phyloP scores from a whole-genome alignment of 2,113 vertebrate species.

The Marmota flaviventris region DNA sequence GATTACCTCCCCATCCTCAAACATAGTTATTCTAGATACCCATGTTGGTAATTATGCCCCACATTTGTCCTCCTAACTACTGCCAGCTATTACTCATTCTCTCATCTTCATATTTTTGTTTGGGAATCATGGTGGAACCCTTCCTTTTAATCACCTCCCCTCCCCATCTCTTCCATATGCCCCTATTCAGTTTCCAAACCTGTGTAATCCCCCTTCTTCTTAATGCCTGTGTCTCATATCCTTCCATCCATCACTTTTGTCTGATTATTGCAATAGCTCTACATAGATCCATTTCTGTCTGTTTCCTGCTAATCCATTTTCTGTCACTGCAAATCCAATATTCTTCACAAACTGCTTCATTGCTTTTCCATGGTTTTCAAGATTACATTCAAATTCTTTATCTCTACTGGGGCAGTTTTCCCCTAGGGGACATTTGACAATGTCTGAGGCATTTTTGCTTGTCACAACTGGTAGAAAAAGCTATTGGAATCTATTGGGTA shows the following conservation, averaged over 20 bases:
- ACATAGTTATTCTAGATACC: neutral
- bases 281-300: too few species aligned
- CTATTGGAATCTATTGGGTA: neutral
- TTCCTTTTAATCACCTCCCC: neutral
- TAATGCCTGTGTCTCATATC: too few species aligned
- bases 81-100: neutral
- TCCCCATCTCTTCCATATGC: neutral
- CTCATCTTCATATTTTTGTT: neutral
- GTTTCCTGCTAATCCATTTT: neutral
- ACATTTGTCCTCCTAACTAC: neutral
- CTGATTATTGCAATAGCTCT: neutral
- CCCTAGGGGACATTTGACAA: neutral
- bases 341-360: neutral
- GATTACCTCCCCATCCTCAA: too few species aligned
- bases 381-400: neutral
- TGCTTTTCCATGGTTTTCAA: neutral
- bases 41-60: neutral
- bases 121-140: neutral
- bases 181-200: neutral
- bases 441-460: neutral
- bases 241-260: neutral
- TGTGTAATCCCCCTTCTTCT: neutral
- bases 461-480: neutral
- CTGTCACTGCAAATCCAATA: neutral
- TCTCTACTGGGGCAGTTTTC: neutral